Evolutionary conservation across 1,140 invertebrate species (phyloP).

Genomic region (Vanessa atalanta): DNA sequence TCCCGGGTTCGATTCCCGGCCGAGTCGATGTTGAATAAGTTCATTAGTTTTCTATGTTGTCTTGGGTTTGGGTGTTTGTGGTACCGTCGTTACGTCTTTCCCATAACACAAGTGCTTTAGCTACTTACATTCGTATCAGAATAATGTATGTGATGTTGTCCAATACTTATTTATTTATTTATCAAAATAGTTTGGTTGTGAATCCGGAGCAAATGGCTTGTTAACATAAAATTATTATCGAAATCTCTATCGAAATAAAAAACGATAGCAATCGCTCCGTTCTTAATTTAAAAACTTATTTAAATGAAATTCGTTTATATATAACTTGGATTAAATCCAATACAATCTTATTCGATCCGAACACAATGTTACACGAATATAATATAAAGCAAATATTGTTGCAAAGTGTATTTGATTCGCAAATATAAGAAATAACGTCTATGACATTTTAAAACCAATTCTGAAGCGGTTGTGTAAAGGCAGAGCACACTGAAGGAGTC

Average conservation of each 20-base stretch:
- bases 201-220: too few relatives aligned
- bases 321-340: constrained; percentile 15
- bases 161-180: too few relatives aligned
- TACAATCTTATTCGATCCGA: not conserved
- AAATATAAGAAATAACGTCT: constrained; percentile 24
- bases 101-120: too few relatives aligned
- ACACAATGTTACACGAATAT: constrained; percentile 3
- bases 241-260: not conserved
- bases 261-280: not conserved
- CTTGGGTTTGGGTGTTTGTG: too few relatives aligned
- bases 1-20: too few relatives aligned
- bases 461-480: constrained; percentile 3
- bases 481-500: not conserved
- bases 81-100: too few relatives aligned
- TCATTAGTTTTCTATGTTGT: too few relatives aligned
- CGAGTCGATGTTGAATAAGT: too few relatives aligned
- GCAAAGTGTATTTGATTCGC: constrained; percentile 17
- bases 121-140: too few relatives aligned
- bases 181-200: too few relatives aligned
- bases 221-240: not conserved
- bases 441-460: constrained; percentile 27
- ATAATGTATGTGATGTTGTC: too few relatives aligned
- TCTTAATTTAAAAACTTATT: constrained; percentile 2
- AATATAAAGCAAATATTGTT: constrained; percentile 9
- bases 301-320: constrained; percentile 2